Evolutionary conservation across 2,888 invertebrate species (phyloP), one percentile per base, ranked within the genome.

Genomic region (Agrotis clavis): DNA sequence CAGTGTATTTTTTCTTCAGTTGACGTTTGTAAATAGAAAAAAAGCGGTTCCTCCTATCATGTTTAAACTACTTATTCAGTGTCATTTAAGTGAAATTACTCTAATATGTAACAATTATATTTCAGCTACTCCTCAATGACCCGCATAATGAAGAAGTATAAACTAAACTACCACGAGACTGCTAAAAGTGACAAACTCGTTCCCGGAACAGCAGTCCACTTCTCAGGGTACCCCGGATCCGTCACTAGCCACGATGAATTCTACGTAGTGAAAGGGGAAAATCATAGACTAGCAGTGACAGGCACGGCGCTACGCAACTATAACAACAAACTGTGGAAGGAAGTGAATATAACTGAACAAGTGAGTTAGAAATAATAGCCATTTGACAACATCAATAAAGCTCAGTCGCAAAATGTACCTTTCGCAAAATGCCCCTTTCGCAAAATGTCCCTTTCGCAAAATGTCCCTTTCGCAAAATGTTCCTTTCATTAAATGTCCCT

Each of bases 191-290:
- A 95, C 19, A 92, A 94, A 19, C 90, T 96, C 4, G 97, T 98
- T 30, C 97, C 98, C 0, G 98, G 98, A 0, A 96, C 96, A 54
- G 97, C 97, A 5, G 97, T 98, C 30, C 97, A 97, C 14, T 98
- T 99, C 94, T 98, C 98, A 0, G 98, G 98, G 0, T 99, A 98
- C 91, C 99, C 99, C 0, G 99, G 98, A 14, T 97, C 98, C 18
- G 90, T 98, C 51, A 97, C 98, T 53, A 98, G 98, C 48, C 98
- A 98, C 66, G 98, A 99, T 91, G 98, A 98, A 90, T 98, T 98
- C 91, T 98, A 98, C 89, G 92, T 97, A 18, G 94, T 98, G 87
- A 97, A 88, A 88, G 97, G 97, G 1, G 89, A 95, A 3, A 96
- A 97, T 7, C 95, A 94, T 57, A 94, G 97, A 68, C 94, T 98